A percentile compares a stretch with the other conserved stretches of the same genome.
These are phyloP conservation scores for Chrysopilus asiliformis DNA, from an alignment of 2,888 invertebrate species.

Conservation along the genomic window DNA sequence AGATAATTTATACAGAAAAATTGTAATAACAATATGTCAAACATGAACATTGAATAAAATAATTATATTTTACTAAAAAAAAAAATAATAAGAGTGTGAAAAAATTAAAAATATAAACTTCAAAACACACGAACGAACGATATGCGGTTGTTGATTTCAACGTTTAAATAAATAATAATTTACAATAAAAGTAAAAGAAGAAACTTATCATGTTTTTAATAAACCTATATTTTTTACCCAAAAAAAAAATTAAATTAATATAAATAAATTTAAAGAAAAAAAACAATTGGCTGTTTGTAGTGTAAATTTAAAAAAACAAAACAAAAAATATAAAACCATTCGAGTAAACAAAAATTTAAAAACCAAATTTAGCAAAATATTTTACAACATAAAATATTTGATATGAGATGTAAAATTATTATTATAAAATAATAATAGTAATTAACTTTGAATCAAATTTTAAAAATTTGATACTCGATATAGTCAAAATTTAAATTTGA, in stretches of 20 bases:
- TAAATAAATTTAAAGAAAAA: constrained; percentile 1
- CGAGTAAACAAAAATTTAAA: no score
- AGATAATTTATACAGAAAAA: background rate
- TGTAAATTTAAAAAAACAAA: no score
- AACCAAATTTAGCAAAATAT: no score
- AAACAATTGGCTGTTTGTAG: constrained; percentile 13
- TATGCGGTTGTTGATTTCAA: constrained; percentile 5
- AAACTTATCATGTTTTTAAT: constrained; percentile 1
- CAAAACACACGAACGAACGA: constrained; percentile 12
- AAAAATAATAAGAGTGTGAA: background rate
- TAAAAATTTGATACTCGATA: no score
- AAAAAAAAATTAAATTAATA: background rate
- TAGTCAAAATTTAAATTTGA: no score
- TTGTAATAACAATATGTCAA: background rate
- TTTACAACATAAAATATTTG: no score
- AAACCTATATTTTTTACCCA: background rate
- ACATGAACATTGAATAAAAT: background rate
- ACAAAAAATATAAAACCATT: no score
- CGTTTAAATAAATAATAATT: background rate
- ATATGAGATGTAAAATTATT: no score
- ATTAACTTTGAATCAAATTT: no score
- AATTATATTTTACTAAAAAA: constrained; percentile 1
- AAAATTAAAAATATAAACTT: constrained; percentile 1
- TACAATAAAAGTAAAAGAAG: background rate
- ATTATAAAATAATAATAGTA: no score